Base-by-base conservation (phyloP, 1,140 invertebrate species). In the Rhagoletis zephyria region DNA sequence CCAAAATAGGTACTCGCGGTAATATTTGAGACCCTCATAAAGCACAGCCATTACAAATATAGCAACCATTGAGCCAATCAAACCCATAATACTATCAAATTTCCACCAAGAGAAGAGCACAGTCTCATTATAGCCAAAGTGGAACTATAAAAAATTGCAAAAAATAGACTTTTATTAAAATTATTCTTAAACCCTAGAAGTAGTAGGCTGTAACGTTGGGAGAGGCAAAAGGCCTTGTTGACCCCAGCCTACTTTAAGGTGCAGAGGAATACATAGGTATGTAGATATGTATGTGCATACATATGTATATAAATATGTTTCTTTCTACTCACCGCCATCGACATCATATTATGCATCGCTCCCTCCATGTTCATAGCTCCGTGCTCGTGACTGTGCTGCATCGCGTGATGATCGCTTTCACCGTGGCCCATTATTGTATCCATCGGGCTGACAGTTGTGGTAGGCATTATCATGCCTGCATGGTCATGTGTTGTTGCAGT, bases 1-100 rank as follows among this genome's bases (percentile, higher is more conserved):
- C 96, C 96, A 97, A 91, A 97, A 96, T 48, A 97, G 93, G 93
- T 96, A 96, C 93, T 97, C 96, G 88, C 96, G 95, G 90, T 97
- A 98, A 93, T 97, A 98, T 93, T 98, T 98, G 0, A 98, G 94
- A 16, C 97, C 97, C 93, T 98, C 98, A 92, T 98, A 98, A 19
- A 98, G 94, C 10, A 97, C 94, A 0, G 96, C 97, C 92, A 98
- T 95, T 64, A 98, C 94, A 90, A 98, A 96, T 63, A 98, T 97
- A 51, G 95, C 97, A 67, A 98, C 94, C 93, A 97, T 96, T 0
- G 97, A 97, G 0, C 96, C 97, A 60, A 98, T 94, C 87, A 98
- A 94, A 56, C 96, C 95, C 61, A 95, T 94, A n/a, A 95, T 93
- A 4, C 94, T 95, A 12, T 94, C 94, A 61, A 96, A 96, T 90